Evolutionary conservation across 2,797 vertebrate species (phyloP).

Genomic region (Stomatorhinus walkeri): DNA sequence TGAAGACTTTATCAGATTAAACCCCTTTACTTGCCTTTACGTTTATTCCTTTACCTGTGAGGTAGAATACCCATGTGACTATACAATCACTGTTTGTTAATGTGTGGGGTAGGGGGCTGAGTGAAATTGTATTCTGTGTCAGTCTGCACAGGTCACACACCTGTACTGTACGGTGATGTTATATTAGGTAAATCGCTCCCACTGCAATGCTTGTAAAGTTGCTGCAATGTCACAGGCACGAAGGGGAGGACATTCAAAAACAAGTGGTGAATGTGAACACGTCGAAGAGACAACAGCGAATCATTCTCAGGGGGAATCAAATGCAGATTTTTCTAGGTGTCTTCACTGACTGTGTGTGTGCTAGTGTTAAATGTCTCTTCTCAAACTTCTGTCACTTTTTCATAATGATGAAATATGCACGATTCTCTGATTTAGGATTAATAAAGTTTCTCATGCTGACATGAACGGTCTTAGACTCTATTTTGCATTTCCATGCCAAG

Average conservation of each 20-base stretch:
- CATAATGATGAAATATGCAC: neutral
- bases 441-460: slow-evolving; percentile 1
- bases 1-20: neutral
- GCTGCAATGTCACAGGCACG: neutral
- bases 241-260: neutral
- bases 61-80: neutral
- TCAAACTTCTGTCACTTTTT: neutral
- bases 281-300: neutral
- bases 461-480: neutral
- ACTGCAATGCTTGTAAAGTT: neutral
- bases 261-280: neutral
- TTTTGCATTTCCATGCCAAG: neutral
- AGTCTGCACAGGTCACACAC: neutral
- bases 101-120: neutral
- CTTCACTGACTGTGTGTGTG: neutral
- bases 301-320: slow-evolving; percentile 15
- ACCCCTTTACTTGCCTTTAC: neutral
- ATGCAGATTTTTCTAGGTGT: neutral
- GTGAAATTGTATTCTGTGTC: neutral
- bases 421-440: neutral
- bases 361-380: neutral
- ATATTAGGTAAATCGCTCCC: neutral
- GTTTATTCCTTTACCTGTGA: neutral
- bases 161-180: neutral
- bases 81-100: neutral